Evolutionary conservation across 2,113 vertebrate genomes (phyloP).

Genomic region (Chloroceryle aenea): DNA sequence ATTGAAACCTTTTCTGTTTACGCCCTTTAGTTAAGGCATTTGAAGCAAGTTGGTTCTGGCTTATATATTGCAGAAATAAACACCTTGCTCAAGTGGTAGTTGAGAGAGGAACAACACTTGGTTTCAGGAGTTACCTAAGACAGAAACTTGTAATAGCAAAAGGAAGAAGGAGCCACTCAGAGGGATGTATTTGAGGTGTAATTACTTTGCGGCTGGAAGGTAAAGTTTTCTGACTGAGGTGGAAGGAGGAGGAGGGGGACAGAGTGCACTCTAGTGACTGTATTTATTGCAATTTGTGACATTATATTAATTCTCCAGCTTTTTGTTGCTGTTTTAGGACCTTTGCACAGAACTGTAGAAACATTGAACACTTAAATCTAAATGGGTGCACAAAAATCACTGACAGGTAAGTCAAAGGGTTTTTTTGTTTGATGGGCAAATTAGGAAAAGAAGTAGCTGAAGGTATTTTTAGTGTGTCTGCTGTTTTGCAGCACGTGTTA

Average conservation of each 20-base stretch:
- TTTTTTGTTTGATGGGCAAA: background rate
- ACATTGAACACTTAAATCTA: constrained; percentile 93
- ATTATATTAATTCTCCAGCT: background rate
- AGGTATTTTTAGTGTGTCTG: constrained; percentile 70
- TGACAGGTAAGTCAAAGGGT: constrained; percentile 80
- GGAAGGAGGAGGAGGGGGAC: background rate
- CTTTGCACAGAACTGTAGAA: constrained; percentile 96
- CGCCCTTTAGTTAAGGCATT: background rate
- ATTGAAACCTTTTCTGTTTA: background rate
- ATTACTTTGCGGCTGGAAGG: background rate
- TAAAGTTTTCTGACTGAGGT: background rate
- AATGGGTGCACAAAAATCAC: constrained; percentile 98
- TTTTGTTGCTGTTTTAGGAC: constrained; percentile 80
- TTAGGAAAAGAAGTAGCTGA: constrained; percentile 58
- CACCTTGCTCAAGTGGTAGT: background rate
- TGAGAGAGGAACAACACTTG: background rate
- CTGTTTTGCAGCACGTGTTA: constrained; percentile 87
- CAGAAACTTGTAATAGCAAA: background rate
- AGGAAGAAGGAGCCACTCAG: background rate
- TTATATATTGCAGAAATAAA: background rate
- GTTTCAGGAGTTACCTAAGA: background rate
- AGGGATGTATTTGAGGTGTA: background rate
- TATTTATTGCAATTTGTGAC: background rate
- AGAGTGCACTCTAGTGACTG: constrained; percentile 24
- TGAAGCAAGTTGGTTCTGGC: background rate